These are phyloP conservation scores for Paraescarpia echinospica DNA, from an alignment of 1,140 invertebrate species.

Conservation along the genomic window DNA sequence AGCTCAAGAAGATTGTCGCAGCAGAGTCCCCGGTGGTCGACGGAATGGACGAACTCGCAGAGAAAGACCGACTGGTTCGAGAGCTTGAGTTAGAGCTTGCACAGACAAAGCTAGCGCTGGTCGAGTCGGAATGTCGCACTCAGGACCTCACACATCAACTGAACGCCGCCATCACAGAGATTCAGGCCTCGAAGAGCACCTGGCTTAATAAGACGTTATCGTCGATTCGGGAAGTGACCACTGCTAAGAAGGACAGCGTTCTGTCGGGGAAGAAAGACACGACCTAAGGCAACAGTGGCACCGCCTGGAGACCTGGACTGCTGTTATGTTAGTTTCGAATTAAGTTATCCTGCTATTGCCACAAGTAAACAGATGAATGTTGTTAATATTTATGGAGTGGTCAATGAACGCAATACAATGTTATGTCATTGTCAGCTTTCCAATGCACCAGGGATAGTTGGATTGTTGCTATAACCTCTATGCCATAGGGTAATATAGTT, in stretches of 20 bases:
- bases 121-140: constrained; percentile 92
- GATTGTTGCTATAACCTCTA: neutral
- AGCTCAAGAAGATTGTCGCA: constrained; percentile 39
- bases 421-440: neutral
- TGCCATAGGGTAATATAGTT: neutral
- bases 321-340: neutral
- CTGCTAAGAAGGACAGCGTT: neutral
- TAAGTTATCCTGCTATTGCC: neutral
- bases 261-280: neutral
- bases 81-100: constrained; percentile 94
- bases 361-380: neutral
- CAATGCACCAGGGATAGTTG: neutral
- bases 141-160: constrained; percentile 92
- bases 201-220: constrained; percentile 89
- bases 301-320: neutral
- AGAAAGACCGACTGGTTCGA: constrained; percentile 66
- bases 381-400: no score
- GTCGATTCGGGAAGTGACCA: constrained; percentile 68
- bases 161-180: constrained; percentile 77
- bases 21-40: constrained; percentile 41
- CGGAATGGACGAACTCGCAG: constrained; percentile 36
- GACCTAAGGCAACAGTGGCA: neutral
- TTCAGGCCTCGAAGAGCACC: constrained; percentile 74
- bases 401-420: neutral
- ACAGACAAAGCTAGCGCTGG: constrained; percentile 92